These are phyloP conservation scores for Drosophila tristis DNA, from an alignment of 1,140 invertebrate species.

Conservation along the genomic window DNA sequence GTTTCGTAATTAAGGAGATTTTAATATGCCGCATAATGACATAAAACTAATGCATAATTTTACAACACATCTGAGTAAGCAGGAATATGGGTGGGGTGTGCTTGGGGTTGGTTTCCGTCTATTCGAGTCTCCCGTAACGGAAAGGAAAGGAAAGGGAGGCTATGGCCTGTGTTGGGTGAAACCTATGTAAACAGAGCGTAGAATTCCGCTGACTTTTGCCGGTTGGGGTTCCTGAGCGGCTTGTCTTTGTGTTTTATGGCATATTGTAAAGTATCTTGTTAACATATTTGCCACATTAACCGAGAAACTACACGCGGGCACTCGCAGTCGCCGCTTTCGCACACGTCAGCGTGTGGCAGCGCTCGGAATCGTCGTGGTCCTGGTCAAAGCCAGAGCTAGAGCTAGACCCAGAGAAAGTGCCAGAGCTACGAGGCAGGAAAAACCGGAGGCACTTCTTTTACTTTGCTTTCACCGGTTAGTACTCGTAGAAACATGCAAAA, in stretches of 20 bases:
- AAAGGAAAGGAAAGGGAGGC: slow-evolving; percentile 14
- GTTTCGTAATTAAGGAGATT: slow-evolving; percentile 77
- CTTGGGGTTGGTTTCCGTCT: too few relatives aligned
- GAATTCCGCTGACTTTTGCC: slow-evolving; percentile 71
- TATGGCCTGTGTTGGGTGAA: slow-evolving; percentile 10
- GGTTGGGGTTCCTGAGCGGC: slow-evolving; percentile 38
- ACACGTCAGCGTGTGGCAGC: slow-evolving; percentile 15
- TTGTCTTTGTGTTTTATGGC: slow-evolving; percentile 61
- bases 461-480: background rate
- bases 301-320: slow-evolving; percentile 55
- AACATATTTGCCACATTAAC: slow-evolving; percentile 75
- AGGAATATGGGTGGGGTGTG: slow-evolving; percentile 25
- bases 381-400: background rate
- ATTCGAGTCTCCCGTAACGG: background rate
- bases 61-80: slow-evolving; percentile 77
- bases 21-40: slow-evolving; percentile 78
- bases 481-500: slow-evolving; percentile 25
- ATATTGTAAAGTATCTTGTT: slow-evolving; percentile 76
- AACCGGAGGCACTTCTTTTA: too few relatives aligned
- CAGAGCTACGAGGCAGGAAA: too few relatives aligned
- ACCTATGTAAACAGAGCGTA: slow-evolving; percentile 69
- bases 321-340: background rate
- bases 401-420: too few relatives aligned
- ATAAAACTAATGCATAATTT: slow-evolving; percentile 81
- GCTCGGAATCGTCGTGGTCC: background rate